Base-by-base conservation (phyloP, 1,140 invertebrate genomes). In the Calosoma granatense region DNA sequence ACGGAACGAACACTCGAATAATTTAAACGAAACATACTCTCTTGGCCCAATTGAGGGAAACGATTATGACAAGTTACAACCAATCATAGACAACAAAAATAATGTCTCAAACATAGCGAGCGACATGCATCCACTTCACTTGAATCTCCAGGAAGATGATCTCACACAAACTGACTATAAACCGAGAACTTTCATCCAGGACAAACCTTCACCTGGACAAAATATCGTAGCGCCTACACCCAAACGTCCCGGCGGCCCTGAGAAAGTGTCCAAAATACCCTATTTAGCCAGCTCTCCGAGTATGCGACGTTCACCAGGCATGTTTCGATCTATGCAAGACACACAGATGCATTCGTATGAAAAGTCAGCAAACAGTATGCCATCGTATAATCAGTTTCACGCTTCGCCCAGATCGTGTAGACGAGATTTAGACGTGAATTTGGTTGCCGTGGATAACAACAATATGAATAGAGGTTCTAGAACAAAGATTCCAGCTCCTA, bases 101-200 rank as follows among this genome's bases (percentile, higher is more conserved):
- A 51, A 20, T 51, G 9, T n/a, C n/a, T 9, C n/a, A n/a, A 36
- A 9, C 9, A n/a, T 9, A 36, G 30, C n/a, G 30, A 9, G n/a
- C 9, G n/a, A 36, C n/a, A 9, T n/a, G n/a, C n/a, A 36, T 36
- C n/a, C 30, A 36, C n/a, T 9, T 36, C 30, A 9, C 9, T 15
- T 51, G 19, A 51, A 17, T 15, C 17, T 15, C 4, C 4, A 51
- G 6, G 14, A 15, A 9, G 17, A 11, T 51, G 43, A 51, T 51
- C 20, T 9, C 19, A 53, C 4, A 9, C 4, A 53, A 53, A 53
- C 2, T 22, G 20, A 11, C 9, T 26, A 47, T 43, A 54, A 54
- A 36, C 60, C 60, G 19, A 36, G 41, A 22, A 61, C 54, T 20
- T 61, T 59, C 43, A 61, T 55, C 19, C 57, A 61, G 53, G 60